Percentiles rank a stretch among this genome's conserved stretches.
These are phyloP conservation scores for Galerucella pusilla DNA, from an alignment of 2,888 invertebrate species.

Conservation along the genomic window DNA sequence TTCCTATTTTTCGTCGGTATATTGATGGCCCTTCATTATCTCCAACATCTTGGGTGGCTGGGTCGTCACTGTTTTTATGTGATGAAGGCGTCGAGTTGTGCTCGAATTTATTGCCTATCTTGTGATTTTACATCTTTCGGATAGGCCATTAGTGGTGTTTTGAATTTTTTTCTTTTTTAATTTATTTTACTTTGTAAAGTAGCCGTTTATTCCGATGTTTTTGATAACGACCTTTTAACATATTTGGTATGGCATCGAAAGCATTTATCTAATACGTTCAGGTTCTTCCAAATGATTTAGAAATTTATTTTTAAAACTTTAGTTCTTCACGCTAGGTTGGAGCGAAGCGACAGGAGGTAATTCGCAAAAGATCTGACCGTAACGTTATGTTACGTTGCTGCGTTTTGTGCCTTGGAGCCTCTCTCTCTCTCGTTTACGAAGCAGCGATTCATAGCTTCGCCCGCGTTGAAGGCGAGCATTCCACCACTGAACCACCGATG, in stretches of 20 bases:
- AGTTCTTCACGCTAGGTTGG: too few species aligned
- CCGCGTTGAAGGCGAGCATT: too few species aligned
- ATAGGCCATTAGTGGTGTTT: conserved; percentile 16
- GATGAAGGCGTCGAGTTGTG: conserved; percentile 19
- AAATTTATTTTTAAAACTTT: too few species aligned
- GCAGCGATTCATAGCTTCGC: too few species aligned
- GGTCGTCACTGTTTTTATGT: conserved; percentile 11
- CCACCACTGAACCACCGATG: too few species aligned
- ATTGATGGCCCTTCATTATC: conserved; percentile 24
- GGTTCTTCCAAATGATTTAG: too few species aligned
- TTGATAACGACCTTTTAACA: background rate
- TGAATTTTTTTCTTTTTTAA: conserved; percentile 6
- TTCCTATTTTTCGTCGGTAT: conserved; percentile 8
- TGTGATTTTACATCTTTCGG: conserved; percentile 24
- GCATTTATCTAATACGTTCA: too few species aligned
- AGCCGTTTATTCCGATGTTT: background rate
- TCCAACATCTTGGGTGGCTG: conserved; percentile 20
- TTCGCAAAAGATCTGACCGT: too few species aligned
- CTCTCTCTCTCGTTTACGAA: too few species aligned
- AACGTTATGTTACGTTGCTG: too few species aligned
- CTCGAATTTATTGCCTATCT: conserved; percentile 17
- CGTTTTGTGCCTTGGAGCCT: too few species aligned
- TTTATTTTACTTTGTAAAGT: conserved; percentile 3
- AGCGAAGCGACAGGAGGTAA: too few species aligned
- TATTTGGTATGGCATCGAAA: background rate